Conservation (phyloP, 2,797 vertebrate genomes). For the Antennarius maculatus region DNA sequence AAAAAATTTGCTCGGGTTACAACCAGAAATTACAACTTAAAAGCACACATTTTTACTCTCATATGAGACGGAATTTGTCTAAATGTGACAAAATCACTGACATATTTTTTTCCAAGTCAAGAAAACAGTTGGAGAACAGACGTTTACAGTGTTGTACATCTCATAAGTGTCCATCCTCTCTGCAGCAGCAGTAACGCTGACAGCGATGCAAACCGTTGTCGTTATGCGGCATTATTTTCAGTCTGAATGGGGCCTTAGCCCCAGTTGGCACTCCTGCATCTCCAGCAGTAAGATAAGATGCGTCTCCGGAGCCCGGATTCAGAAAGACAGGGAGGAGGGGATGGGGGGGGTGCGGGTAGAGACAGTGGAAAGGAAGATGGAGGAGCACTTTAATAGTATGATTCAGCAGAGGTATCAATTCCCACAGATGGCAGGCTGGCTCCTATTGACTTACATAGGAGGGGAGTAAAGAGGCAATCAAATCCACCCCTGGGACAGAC, state of each 20-base stretch:
- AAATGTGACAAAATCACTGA: not conserved
- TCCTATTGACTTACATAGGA: conserved; percentile 78
- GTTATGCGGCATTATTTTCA: conserved; percentile 51
- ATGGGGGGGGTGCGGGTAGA: conserved; percentile 39
- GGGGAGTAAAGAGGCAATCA: conserved; percentile 71
- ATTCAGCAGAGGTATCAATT: conserved; percentile 81
- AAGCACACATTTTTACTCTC: too few species aligned
- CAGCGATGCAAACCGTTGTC: not conserved
- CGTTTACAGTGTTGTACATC: not conserved
- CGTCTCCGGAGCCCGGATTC: conserved; percentile 18
- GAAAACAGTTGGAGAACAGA: too few species aligned
- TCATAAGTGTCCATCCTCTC: not conserved
- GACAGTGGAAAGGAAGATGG: conserved; percentile 56
- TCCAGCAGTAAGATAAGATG: conserved; percentile 61
- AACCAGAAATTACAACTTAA: not conserved
- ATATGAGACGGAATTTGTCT: not conserved
- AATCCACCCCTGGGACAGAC: conserved; percentile 68
- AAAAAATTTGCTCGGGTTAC: not conserved
- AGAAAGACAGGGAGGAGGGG: conserved; percentile 10
- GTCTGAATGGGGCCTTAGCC: conserved; percentile 40
- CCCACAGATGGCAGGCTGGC: conserved; percentile 77
- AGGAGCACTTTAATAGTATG: conserved; percentile 75
- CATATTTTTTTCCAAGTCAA: not conserved
- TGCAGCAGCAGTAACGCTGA: not conserved
- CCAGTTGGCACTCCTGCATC: conserved; percentile 59